phyloP scores from a whole-genome alignment of 2,888 invertebrate genomes.

The Agriopis aurantiaria region DNA sequence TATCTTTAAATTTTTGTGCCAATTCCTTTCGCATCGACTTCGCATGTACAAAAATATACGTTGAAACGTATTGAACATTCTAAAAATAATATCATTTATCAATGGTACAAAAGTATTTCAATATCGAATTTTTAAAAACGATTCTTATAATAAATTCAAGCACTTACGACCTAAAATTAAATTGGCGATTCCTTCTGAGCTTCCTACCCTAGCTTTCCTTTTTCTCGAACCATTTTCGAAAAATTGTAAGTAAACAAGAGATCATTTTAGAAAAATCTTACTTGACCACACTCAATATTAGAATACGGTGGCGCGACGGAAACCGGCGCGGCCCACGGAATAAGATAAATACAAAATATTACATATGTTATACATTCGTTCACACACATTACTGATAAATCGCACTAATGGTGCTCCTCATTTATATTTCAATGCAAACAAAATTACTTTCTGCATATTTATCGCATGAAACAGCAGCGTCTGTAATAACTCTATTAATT shows the following conservation, averaged over 20 bases:
- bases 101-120: conserved; percentile 71
- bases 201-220: conserved; percentile 57
- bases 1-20: conserved; percentile 69
- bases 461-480: conserved; percentile 25
- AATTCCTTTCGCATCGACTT: conserved; percentile 82
- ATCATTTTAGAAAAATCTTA: conserved; percentile 72
- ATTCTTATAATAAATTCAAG: conserved; percentile 74
- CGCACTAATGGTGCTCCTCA: conserved; percentile 24
- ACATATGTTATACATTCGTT: conserved; percentile 66
- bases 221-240: conserved; percentile 72
- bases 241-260: conserved; percentile 84
- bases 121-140: conserved; percentile 72
- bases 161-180: conserved; percentile 77
- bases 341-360: conserved; percentile 65
- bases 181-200: conserved; percentile 82
- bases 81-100: conserved; percentile 72
- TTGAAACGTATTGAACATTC: conserved; percentile 70
- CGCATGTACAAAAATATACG: conserved; percentile 83
- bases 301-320: conserved; percentile 64
- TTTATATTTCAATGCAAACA: conserved; percentile 33
- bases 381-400: conserved; percentile 65
- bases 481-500: conserved; percentile 23
- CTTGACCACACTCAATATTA: conserved; percentile 77
- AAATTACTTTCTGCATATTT: conserved; percentile 39
- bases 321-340: conserved; percentile 59